Base-by-base conservation (phyloP, 2,113 vertebrate species). In the Vimba vimba region DNA sequence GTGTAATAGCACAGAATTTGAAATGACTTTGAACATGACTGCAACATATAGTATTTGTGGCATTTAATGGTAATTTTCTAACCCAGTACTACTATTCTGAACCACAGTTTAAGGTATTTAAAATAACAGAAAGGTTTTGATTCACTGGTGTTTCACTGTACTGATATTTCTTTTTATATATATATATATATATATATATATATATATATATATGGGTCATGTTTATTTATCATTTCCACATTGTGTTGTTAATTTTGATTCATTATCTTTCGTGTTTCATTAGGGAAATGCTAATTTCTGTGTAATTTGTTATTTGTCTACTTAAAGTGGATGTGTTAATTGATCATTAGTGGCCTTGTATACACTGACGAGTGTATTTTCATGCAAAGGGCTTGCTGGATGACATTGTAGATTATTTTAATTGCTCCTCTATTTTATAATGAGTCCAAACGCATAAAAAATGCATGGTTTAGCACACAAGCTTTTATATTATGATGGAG, bases 271-370 rank as follows among this genome's bases (percentile, higher is more conserved):
- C 6, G 4, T 73, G 21, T 55, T 73, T 83, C 30, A 57, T 79
- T 3, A 23, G 47, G 8, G 27, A 55, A 52, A 69, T 82, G 79
- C 33, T 82, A 36, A 47, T 50, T 50, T 47, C 12, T 73, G 13
- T 73, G n/a, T 83, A 83, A 39, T 73, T 55, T 71, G 68, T 71
- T 73, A 73, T 83, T 82, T 82, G 25, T 82, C 19, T 82, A 82
- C 80, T 52, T 74, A 23, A 43, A 74, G 80, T 69, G 82, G 66
- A 33, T 59, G 50, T 59, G 30, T 52, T 83, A 73, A 83, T 83
- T 83, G 82, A 59, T 83, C 50, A 74, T 83, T 83, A 83, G 66
- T 73, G 13, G 47, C 25, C 68, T 57, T 74, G 68, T 83, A 25
- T 57, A 19, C 47, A 71, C 82, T 83, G 50, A 83, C 0, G 23